A percentile compares a stretch with the other conserved stretches of the same genome.
phyloP scores from a whole-genome alignment of 2,888 invertebrate species.

The Ophonus ardosiacus region DNA sequence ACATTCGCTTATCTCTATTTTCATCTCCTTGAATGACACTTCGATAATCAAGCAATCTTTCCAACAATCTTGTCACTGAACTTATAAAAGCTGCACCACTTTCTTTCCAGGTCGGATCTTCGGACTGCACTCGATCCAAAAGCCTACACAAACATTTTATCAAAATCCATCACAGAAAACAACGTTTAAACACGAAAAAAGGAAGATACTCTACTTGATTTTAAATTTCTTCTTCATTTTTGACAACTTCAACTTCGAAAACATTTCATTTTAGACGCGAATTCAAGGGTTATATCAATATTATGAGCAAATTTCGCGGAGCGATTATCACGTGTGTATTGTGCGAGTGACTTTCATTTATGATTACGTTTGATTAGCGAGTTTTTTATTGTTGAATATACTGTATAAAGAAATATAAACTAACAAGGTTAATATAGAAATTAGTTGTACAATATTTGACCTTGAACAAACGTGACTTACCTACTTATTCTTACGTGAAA shows the following conservation, averaged over 20 bases:
- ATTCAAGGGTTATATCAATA: background rate
- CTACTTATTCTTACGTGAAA: background rate
- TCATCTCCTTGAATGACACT: slow-evolving; percentile 97
- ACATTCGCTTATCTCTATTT: slow-evolving; percentile 96
- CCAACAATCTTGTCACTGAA: slow-evolving; percentile 92
- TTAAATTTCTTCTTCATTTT: slow-evolving; percentile 28
- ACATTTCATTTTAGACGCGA: background rate
- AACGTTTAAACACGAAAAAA: background rate
- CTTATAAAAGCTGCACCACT: slow-evolving; percentile 95
- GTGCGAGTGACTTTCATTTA: slow-evolving; percentile 31
- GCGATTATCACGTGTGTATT: background rate
- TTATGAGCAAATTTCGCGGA: background rate
- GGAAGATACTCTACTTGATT: background rate
- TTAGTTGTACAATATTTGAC: slow-evolving; percentile 19
- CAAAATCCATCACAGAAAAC: background rate
- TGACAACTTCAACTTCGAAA: background rate
- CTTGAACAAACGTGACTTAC: slow-evolving; percentile 28
- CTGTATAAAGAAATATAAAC: slow-evolving; percentile 7
- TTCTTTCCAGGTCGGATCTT: slow-evolving; percentile 93
- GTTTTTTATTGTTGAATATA: slow-evolving; percentile 36
- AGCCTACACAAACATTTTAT: slow-evolving; percentile 77
- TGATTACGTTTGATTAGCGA: slow-evolving; percentile 43
- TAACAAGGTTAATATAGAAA: slow-evolving; percentile 36
- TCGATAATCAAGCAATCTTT: slow-evolving; percentile 94
- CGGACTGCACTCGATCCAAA: slow-evolving; percentile 89